Conservation (phyloP, 2,888 invertebrate species). For the Chloromyia formosa region DNA sequence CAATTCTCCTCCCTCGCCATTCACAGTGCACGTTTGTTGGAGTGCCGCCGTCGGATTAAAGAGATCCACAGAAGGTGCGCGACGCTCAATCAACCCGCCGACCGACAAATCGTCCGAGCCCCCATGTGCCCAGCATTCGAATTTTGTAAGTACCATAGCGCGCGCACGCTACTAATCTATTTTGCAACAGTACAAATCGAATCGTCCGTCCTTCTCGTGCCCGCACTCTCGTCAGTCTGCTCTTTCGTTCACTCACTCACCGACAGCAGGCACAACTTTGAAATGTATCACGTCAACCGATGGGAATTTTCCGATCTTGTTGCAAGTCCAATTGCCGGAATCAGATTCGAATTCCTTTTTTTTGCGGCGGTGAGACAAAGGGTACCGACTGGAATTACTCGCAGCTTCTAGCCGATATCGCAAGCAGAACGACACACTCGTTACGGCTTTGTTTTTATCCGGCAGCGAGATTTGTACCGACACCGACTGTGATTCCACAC, state of each 20-base stretch:
- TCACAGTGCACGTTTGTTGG: constrained; percentile 19
- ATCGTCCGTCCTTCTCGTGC: constrained; percentile 12
- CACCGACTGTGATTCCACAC: neutral
- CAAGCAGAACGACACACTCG: neutral
- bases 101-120: constrained; percentile 18
- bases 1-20: neutral
- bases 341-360: neutral
- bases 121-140: constrained; percentile 61
- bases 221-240: neutral
- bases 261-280: neutral
- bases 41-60: constrained; percentile 58
- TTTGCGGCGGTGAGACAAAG: neutral
- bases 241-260: constrained; percentile 5
- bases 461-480: neutral
- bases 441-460: neutral
- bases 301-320: constrained; percentile 1
- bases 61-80: constrained; percentile 53
- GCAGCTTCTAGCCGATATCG: neutral
- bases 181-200: neutral
- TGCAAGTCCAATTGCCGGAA: neutral
- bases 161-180: neutral
- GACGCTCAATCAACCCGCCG: constrained; percentile 36
- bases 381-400: neutral
- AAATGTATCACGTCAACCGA: neutral
- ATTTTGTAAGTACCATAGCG: constrained; percentile 60